These are phyloP conservation scores for Blera fallax DNA, from an alignment of 2,888 invertebrate species.

Conservation along the genomic window DNA sequence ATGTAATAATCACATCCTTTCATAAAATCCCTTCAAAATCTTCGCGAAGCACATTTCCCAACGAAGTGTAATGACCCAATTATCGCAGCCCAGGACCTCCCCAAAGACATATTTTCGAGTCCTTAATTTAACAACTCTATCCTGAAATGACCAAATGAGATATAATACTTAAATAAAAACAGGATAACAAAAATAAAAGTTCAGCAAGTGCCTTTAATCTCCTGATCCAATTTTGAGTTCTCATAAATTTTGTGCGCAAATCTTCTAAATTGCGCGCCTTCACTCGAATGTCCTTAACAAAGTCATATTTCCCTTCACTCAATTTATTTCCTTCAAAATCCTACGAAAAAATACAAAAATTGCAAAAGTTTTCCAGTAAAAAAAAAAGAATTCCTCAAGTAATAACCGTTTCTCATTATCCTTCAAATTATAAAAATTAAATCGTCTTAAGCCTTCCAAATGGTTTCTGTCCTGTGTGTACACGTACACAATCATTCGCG, in stretches of 20 bases:
- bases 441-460: conserved; percentile 68
- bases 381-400: conserved; percentile 26
- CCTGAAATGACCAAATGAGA: too few species aligned
- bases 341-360: neutral
- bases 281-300: neutral
- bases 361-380: conserved; percentile 7
- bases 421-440: conserved; percentile 68
- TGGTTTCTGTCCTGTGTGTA: conserved; percentile 25
- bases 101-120: neutral
- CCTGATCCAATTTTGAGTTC: conserved; percentile 6
- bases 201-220: neutral
- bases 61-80: too few species aligned
- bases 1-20: too few species aligned
- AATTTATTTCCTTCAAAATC: neutral
- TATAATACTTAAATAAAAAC: too few species aligned
- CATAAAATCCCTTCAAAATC: too few species aligned
- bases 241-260: neutral
- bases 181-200: neutral
- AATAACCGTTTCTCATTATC: conserved; percentile 64
- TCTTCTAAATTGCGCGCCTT: neutral
- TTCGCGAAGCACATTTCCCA: too few species aligned
- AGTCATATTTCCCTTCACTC: neutral
- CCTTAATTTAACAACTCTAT: neutral
- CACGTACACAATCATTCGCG: conserved; percentile 40
- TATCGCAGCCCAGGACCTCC: too few species aligned